phyloP scores from a whole-genome alignment of 2,797 vertebrate species.

The Acrossocheilus wenchowensis region DNA sequence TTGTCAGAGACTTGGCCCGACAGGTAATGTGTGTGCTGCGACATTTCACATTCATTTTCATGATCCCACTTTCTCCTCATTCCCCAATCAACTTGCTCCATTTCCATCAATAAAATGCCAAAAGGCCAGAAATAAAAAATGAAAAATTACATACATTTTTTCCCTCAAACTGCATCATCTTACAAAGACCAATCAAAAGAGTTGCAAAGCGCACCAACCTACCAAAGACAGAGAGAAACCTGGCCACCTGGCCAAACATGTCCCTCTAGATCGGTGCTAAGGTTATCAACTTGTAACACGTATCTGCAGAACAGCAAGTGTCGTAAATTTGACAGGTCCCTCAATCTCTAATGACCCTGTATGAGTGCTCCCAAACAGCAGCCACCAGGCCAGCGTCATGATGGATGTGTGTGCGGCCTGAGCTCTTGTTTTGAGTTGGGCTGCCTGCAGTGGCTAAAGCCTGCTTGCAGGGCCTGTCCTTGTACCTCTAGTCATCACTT shows the following conservation, averaged over 20 bases:
- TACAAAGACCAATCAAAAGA: conserved; percentile 10
- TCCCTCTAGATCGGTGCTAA: conserved; percentile 19
- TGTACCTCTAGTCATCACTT: conserved; percentile 59
- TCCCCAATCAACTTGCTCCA: not conserved
- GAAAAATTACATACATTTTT: not conserved
- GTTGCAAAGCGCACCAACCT: not conserved
- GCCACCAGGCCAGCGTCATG: conserved; percentile 40
- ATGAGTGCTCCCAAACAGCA: conserved; percentile 40
- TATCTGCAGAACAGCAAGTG: conserved; percentile 34
- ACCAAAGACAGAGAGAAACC: not conserved
- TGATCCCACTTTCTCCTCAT: not conserved
- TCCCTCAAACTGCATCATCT: not conserved
- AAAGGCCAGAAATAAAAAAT: not conserved
- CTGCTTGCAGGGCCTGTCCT: conserved; percentile 58
- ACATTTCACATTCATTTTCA: not conserved
- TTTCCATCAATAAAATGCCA: not conserved
- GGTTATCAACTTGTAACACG: conserved; percentile 46
- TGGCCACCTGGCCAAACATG: not conserved
- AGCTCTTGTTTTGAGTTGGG: conserved; percentile 40
- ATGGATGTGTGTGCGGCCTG: conserved; percentile 53
- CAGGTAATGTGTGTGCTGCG: not conserved
- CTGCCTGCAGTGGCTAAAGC: conserved; percentile 49
- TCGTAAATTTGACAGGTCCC: conserved; percentile 52
- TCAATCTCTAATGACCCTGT: conserved; percentile 54
- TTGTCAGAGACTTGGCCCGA: not conserved